phyloP scores from a whole-genome alignment of 1,140 invertebrate species.

The Trigoniulus corallinus region DNA sequence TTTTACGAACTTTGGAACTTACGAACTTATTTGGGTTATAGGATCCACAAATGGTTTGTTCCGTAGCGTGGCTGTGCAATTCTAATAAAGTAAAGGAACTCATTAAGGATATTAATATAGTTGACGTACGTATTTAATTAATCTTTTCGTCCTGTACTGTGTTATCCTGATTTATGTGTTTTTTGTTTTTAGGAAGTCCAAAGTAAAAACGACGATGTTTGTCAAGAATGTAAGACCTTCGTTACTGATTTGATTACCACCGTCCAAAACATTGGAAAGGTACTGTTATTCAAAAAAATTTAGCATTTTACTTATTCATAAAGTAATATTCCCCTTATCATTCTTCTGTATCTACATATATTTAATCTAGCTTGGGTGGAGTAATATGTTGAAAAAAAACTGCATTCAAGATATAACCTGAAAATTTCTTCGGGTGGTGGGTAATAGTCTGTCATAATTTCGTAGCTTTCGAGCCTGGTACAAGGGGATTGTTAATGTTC shows the following conservation, averaged over 20 bases:
- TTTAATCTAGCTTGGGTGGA: too few relatives aligned
- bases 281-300: too few relatives aligned
- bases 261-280: conserved; percentile 10
- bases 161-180: background rate
- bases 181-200: background rate
- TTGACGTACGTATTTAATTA: background rate
- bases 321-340: too few relatives aligned
- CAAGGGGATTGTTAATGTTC: too few relatives aligned
- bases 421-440: too few relatives aligned
- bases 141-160: background rate
- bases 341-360: too few relatives aligned
- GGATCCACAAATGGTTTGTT: conserved; percentile 44
- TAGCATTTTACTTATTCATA: too few relatives aligned
- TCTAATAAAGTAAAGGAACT: conserved; percentile 22
- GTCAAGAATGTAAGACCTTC: conserved; percentile 15
- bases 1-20: conserved; percentile 1
- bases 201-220: conserved; percentile 9
- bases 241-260: conserved; percentile 9
- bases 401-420: too few relatives aligned
- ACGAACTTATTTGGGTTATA: conserved; percentile 3
- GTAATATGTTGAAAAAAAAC: too few relatives aligned
- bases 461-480: too few relatives aligned
- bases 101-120: background rate
- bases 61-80: conserved; percentile 75
- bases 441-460: too few relatives aligned